Evolutionary conservation across 2,113 vertebrate species (phyloP).

Genomic region (Psittacula cyanocephala): DNA sequence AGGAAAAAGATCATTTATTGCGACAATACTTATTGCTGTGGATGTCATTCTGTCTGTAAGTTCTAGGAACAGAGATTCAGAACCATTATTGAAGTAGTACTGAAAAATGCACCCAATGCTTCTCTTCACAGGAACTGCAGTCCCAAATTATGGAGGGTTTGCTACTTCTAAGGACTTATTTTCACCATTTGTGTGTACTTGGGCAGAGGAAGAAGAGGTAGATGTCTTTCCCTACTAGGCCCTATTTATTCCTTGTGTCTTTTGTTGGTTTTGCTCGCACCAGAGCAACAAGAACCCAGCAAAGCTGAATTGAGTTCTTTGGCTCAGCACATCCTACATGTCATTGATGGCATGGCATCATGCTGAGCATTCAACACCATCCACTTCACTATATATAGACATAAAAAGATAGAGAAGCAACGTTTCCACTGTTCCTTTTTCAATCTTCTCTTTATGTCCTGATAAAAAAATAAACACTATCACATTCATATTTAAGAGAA

Average conservation of each 20-base stretch:
- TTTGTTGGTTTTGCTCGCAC: conserved; percentile 13
- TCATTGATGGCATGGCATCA: neutral
- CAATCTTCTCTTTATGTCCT: neutral
- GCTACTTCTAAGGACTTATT: neutral
- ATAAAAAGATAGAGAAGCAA: neutral
- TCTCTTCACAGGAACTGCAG: neutral
- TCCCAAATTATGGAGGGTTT: neutral
- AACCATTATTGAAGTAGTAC: neutral
- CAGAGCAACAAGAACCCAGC: conserved; percentile 2
- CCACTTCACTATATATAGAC: neutral
- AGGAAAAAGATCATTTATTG: neutral
- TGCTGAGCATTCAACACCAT: neutral
- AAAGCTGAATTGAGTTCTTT: conserved; percentile 1
- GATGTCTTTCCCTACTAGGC: neutral
- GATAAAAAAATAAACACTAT: neutral
- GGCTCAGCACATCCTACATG: neutral
- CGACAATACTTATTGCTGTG: neutral
- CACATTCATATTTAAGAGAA: neutral
- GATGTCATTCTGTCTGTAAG: neutral
- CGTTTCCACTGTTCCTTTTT: neutral
- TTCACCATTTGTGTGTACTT: neutral
- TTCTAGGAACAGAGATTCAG: neutral
- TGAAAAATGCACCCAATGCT: neutral
- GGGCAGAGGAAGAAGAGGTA: neutral
- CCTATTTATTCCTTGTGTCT: neutral